These are phyloP conservation scores for Brachymystax lenok DNA, from an alignment of 2,797 vertebrate species.

Conservation along the genomic window DNA sequence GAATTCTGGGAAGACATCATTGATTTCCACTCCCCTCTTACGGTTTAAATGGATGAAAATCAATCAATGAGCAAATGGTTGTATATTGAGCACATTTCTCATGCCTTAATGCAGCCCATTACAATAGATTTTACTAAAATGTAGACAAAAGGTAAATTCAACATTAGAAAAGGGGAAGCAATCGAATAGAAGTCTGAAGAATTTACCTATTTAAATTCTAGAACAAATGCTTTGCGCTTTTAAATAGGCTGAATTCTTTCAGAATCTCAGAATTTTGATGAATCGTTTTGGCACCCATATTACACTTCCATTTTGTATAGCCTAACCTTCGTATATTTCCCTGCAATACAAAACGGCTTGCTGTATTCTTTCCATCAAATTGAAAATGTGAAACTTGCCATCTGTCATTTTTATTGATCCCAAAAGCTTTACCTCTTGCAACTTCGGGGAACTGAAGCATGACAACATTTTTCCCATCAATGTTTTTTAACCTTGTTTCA, in stretches of 20 bases:
- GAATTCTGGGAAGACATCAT: slow-evolving; percentile 8
- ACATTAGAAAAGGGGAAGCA: background rate
- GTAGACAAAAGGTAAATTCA: background rate
- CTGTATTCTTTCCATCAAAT: slow-evolving; percentile 52
- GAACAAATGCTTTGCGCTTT: background rate
- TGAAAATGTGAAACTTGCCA: slow-evolving; percentile 63
- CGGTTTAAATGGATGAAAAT: slow-evolving; percentile 2
- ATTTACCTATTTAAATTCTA: background rate
- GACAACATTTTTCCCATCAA: slow-evolving; percentile 14
- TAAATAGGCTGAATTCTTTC: slow-evolving; percentile 29
- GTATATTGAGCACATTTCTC: background rate
- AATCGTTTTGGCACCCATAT: slow-evolving; percentile 22
- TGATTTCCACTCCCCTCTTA: background rate
- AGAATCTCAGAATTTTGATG: slow-evolving; percentile 34
- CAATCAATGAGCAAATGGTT: slow-evolving; percentile 20
- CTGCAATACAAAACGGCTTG: slow-evolving; percentile 38
- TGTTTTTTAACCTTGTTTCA: background rate
- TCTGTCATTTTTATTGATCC: slow-evolving; percentile 48
- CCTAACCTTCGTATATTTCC: slow-evolving; percentile 17
- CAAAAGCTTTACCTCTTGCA: slow-evolving; percentile 45
- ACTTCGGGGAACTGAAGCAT: slow-evolving; percentile 10
- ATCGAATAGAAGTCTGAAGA: background rate
- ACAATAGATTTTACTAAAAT: background rate
- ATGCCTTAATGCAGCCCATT: background rate
- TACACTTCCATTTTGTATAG: slow-evolving; percentile 23